Conservation (phyloP, 2,113 vertebrate genomes). For the Labeo rohita region DNA sequence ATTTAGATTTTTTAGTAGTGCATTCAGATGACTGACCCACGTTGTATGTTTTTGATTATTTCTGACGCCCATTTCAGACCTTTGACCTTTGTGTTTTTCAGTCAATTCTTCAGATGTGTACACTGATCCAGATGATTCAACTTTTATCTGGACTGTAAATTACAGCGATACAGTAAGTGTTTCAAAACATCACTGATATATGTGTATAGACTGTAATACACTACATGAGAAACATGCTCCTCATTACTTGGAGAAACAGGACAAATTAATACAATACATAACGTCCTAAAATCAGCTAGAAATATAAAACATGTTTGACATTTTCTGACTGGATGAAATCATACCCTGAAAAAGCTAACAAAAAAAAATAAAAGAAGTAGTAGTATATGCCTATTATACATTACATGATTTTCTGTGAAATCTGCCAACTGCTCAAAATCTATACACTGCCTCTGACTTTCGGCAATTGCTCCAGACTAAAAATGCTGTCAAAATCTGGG, state of each 20-base stretch:
- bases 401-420: not conserved
- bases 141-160: slow-evolving; percentile 68
- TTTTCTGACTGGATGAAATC: not conserved
- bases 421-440: not conserved
- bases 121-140: slow-evolving; percentile 64
- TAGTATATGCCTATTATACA: not conserved
- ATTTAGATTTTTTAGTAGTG: not conserved
- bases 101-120: slow-evolving; percentile 79
- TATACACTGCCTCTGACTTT: not conserved
- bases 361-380: no score
- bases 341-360: not conserved
- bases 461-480: not conserved
- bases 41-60: slow-evolving; percentile 6
- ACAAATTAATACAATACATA: not conserved
- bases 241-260: not conserved
- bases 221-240: not conserved
- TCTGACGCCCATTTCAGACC: slow-evolving; percentile 21
- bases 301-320: not conserved
- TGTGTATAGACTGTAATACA: not conserved
- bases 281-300: not conserved
- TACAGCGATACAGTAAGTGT: slow-evolving; percentile 81
- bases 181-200: not conserved
- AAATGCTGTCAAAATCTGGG: not conserved
- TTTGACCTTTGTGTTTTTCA: slow-evolving; percentile 71
- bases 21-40: not conserved